These are phyloP conservation scores for Intoshia linei DNA, from an alignment of 1,140 invertebrate species.

Conservation along the genomic window DNA sequence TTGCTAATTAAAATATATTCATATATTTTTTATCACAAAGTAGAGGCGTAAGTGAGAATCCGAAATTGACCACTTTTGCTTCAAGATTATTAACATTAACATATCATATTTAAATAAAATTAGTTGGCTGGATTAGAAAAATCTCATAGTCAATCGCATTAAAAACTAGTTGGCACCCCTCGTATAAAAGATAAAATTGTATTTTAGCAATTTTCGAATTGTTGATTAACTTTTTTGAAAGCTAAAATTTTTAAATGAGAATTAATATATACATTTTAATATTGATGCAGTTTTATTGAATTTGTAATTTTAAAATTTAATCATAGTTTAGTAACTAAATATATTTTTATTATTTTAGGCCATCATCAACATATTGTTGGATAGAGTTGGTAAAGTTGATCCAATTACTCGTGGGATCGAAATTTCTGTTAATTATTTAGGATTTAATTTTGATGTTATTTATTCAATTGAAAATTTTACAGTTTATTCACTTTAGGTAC, in stretches of 20 bases:
- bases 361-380: conserved; percentile 72
- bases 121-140: too few species aligned
- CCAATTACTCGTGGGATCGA: conserved; percentile 79
- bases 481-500: conserved; percentile 16
- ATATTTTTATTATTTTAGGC: conserved; percentile 30
- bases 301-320: too few species aligned
- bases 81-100: too few species aligned
- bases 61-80: too few species aligned
- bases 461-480: background rate
- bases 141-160: too few species aligned
- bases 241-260: conserved; percentile 11
- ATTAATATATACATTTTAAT: conserved; percentile 12
- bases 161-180: too few species aligned
- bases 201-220: too few species aligned
- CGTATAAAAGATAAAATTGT: too few species aligned
- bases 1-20: too few species aligned
- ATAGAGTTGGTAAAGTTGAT: conserved; percentile 85
- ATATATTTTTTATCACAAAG: too few species aligned
- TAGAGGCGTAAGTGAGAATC: too few species aligned
- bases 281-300: conserved; percentile 2
- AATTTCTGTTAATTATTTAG: conserved; percentile 81
- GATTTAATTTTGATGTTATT: conserved; percentile 64
- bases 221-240: background rate
- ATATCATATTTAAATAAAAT: too few species aligned
- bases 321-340: conserved; percentile 1